Percentiles rank a stretch among this genome's conserved stretches.
Evolutionary conservation across 2,113 vertebrate species (phyloP).

Genomic region (Salvelinus alpinus): DNA sequence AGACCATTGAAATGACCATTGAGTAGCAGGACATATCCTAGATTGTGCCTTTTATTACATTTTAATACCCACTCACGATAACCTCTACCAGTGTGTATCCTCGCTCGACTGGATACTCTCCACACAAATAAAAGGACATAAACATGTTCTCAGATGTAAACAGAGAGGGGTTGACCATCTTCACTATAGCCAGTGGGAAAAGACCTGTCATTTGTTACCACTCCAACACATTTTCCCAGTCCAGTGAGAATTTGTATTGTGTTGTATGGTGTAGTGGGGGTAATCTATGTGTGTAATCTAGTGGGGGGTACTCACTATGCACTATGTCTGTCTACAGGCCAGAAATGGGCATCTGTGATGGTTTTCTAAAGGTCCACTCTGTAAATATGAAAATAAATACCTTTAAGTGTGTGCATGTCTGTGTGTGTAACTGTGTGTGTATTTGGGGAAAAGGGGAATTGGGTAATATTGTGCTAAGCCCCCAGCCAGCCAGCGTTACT

Average conservation of each 20-base stretch:
- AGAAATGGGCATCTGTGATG: constrained; percentile 2
- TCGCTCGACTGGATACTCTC: background rate
- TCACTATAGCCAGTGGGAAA: constrained; percentile 27
- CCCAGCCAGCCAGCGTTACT: constrained; percentile 98
- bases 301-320: background rate
- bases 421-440: constrained; percentile 31
- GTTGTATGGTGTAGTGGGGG: constrained; percentile 24
- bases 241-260: constrained; percentile 36
- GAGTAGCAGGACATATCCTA: too few species aligned
- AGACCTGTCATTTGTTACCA: constrained; percentile 59
- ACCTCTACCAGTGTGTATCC: constrained; percentile 33
- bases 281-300: constrained; percentile 47
- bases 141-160: constrained; percentile 52
- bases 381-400: background rate
- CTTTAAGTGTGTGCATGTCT: constrained; percentile 69
- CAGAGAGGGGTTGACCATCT: constrained; percentile 35
- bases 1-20: too few species aligned
- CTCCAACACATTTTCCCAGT: constrained; percentile 27
- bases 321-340: background rate
- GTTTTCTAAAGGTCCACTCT: background rate
- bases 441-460: constrained; percentile 54
- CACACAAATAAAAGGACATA: constrained; percentile 42
- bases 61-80: background rate
- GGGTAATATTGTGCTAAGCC: constrained; percentile 99
- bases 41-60: too few species aligned